These are phyloP conservation scores for Rhipidura dahli DNA, from an alignment of 2,113 vertebrate species.

Conservation along the genomic window DNA sequence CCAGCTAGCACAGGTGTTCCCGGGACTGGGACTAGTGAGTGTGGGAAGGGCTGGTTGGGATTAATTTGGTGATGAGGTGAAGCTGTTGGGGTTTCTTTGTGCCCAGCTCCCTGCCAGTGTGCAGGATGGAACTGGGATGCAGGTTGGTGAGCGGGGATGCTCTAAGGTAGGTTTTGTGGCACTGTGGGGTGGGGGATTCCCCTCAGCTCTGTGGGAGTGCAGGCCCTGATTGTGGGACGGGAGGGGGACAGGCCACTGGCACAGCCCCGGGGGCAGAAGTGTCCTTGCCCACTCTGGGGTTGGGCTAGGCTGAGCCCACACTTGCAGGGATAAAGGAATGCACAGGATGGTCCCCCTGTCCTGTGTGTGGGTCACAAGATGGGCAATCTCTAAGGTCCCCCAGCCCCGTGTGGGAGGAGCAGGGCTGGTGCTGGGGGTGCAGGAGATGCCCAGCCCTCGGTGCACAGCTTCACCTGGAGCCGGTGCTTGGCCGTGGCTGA, in stretches of 20 bases:
- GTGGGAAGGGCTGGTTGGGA: background rate
- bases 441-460: background rate
- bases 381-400: background rate
- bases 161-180: background rate
- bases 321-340: background rate
- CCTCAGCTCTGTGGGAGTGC: background rate
- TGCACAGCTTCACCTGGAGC: background rate
- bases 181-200: background rate
- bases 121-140: background rate
- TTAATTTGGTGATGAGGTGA: background rate
- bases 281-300: background rate
- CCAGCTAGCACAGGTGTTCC: background rate
- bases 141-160: background rate
- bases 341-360: background rate
- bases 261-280: background rate
- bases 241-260: background rate
- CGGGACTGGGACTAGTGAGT: background rate
- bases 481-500: accelerated
- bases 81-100: background rate
- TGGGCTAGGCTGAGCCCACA: background rate
- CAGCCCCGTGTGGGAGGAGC: background rate
- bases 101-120: background rate
- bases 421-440: background rate
- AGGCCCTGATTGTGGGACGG: background rate
- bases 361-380: accelerated